phyloP scores from a whole-genome alignment of 2,888 invertebrate genomes.

The Bruchidius siliquastri region DNA sequence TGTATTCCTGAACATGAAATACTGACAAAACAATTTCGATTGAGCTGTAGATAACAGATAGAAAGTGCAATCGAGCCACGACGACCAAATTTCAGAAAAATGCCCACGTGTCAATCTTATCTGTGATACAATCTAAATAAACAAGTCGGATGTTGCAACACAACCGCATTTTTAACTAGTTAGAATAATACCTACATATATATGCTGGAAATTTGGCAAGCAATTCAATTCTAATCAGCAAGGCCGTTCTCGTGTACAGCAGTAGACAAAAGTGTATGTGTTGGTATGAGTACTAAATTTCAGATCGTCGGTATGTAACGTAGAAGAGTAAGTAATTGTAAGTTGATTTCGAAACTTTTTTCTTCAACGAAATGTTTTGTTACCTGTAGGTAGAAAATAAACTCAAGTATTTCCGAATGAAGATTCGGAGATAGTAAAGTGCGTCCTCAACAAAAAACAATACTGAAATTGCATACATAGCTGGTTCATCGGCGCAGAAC shows the following conservation, averaged over 20 bases:
- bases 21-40: not conserved
- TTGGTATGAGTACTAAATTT: not conserved
- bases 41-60: not conserved
- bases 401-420: too few relatives aligned
- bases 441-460: too few relatives aligned
- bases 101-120: conserved; percentile 7
- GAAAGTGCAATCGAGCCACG: not conserved
- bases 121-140: conserved; percentile 4
- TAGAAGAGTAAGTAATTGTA: too few relatives aligned
- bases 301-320: too few relatives aligned
- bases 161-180: not conserved
- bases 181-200: not conserved
- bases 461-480: too few relatives aligned
- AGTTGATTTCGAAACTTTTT: too few relatives aligned
- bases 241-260: not conserved
- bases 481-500: too few relatives aligned
- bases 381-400: too few relatives aligned
- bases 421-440: too few relatives aligned
- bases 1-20: not conserved
- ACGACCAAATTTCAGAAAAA: not conserved
- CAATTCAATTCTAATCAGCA: not conserved
- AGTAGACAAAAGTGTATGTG: not conserved
- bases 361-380: too few relatives aligned
- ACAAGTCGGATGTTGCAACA: not conserved
- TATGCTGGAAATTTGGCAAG: not conserved